These are phyloP conservation scores for Xenus cinereus DNA, from an alignment of 2,113 vertebrate genomes.

Conservation along the genomic window DNA sequence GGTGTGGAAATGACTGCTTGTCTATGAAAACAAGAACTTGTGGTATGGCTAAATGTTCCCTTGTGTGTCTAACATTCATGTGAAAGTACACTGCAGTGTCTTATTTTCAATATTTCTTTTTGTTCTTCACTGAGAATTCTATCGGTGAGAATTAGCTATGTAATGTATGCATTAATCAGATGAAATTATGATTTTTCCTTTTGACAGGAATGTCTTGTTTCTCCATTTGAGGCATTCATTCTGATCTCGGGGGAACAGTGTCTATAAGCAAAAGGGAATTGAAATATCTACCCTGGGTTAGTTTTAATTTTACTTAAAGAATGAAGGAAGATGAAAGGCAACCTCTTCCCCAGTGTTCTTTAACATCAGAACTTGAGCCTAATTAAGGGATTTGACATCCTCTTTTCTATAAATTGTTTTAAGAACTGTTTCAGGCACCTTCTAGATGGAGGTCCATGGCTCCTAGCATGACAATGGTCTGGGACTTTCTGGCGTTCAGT, in stretches of 20 bases:
- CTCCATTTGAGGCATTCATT: neutral
- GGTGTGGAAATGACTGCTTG: neutral
- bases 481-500: neutral
- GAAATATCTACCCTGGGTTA: neutral
- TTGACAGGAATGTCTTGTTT: neutral
- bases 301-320: neutral
- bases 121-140: neutral
- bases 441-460: neutral
- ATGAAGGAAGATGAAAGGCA: neutral
- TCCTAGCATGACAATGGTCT: neutral
- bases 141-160: neutral
- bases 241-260: neutral
- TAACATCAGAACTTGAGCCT: neutral
- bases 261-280: neutral
- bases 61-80: rapidly evolving
- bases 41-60: neutral
- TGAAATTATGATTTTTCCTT: neutral
- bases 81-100: neutral
- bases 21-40: neutral
- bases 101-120: neutral
- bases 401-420: neutral
- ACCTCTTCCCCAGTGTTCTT: neutral
- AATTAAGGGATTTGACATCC: neutral
- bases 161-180: neutral
- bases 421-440: neutral